Evolutionary conservation across 2,888 invertebrate genomes (phyloP).

Genomic region (Fabriciana adippe): DNA sequence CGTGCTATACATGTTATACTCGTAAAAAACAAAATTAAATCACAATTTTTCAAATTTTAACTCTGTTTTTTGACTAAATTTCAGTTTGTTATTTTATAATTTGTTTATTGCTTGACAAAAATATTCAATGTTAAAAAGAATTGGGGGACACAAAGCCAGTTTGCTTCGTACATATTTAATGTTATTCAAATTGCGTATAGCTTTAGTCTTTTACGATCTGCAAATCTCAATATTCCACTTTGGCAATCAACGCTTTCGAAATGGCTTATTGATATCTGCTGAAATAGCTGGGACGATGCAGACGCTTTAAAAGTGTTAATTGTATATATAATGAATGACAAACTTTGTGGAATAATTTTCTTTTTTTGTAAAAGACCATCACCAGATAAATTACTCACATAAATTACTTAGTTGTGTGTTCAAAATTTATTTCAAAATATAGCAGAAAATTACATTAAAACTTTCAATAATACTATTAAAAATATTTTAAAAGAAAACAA

Average conservation of each 20-base stretch:
- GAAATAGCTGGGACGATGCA: constrained; percentile 22
- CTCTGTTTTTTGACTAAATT: background rate
- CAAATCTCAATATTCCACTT: constrained; percentile 26
- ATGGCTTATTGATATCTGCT: constrained; percentile 28
- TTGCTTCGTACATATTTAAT: constrained; percentile 1
- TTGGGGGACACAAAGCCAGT: background rate
- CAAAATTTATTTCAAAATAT: too few relatives aligned
- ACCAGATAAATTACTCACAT: too few relatives aligned
- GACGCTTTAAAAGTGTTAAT: constrained; percentile 2
- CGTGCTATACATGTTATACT: too few relatives aligned
- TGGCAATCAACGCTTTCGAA: constrained; percentile 19
- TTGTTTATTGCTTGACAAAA: background rate
- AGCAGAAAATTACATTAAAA: too few relatives aligned
- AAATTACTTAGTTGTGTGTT: too few relatives aligned
- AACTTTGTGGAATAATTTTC: too few relatives aligned
- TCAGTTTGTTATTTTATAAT: background rate
- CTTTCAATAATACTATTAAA: too few relatives aligned
- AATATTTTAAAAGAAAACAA: too few relatives aligned
- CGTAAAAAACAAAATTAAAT: background rate
- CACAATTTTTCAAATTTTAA: background rate
- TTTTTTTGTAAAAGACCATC: too few relatives aligned
- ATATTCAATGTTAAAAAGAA: background rate
- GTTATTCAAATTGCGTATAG: constrained; percentile 21
- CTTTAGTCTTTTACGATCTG: constrained; percentile 26
- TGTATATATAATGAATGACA: background rate